Conservation (phyloP, 2,113 vertebrate genomes). For the Dinomys branickii region DNA sequence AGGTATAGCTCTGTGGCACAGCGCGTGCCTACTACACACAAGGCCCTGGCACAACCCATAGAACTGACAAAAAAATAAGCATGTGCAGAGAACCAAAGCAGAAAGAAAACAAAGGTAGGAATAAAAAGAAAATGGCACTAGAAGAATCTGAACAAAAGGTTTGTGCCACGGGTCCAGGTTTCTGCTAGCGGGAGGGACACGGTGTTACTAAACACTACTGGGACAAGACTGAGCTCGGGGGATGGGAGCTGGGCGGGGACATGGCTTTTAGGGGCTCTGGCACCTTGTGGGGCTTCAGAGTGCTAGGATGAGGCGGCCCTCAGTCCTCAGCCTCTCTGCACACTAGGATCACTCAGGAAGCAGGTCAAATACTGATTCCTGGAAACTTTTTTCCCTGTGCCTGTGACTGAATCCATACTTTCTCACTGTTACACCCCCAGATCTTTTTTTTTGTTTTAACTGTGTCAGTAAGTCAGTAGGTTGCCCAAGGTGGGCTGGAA, state of each 20-base stretch:
- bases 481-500: not conserved
- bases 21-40: not conserved
- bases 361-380: not conserved
- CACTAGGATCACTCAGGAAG: not conserved
- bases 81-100: not conserved
- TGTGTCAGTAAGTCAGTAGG: not conserved
- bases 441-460: not conserved
- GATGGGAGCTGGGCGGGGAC: not conserved
- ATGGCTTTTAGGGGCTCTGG: not conserved
- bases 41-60: not conserved
- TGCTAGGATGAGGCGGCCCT: not conserved
- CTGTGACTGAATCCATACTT: not conserved
- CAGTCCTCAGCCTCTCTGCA: too few species aligned
- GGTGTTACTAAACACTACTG: not conserved
- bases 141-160: not conserved
- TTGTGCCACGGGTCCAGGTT: fast-evolving
- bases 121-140: not conserved
- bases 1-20: not conserved
- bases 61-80: not conserved
- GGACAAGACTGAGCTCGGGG: not conserved
- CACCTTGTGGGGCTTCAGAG: not conserved
- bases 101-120: not conserved
- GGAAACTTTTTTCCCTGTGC: not conserved
- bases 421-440: not conserved
- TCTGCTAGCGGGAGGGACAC: not conserved